Evolutionary conservation across 2,888 invertebrate species (phyloP), one percentile per base, ranked within the genome.

Genomic region (Lacanobia oleracea): DNA sequence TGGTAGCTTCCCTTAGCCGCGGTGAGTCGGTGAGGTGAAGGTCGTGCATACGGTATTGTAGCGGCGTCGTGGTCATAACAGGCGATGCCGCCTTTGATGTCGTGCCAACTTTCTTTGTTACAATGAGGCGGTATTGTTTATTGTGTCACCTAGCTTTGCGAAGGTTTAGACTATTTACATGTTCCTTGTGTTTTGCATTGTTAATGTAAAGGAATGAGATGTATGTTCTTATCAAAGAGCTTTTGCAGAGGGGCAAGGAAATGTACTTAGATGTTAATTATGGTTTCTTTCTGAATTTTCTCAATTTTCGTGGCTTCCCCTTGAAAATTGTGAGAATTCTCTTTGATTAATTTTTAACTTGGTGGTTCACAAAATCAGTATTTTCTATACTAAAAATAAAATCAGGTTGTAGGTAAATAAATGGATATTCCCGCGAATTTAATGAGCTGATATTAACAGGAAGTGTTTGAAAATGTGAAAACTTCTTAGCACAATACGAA

Each of bases 31-130:
- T 48, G 84, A 70, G 86, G 86, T 86, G 84, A 85, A 85, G 87
- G 88, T 77, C 82, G 83, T 78, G 72, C 67, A 71, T 70, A 90
- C 90, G 88, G 89, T 92, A 90, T 90, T 86, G 84, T 73, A 81
- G 82, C 78, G 82, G 79, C 77, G 81, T 77, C 74, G 87, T 85
- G 91, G 91, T 89, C 92, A 93, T 77, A 72, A 63, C 65, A 21
- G 40, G 57, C 56, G 40, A 48, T 72, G 65, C 75, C 82, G 81
- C 82, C 71, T 80, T 86, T 86, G 84, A 84, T 77, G 53, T 45
- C 71, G 69, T 81, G 85, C 85, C 85, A 85, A 72, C 77, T 86
- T 86, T 85, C 75, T 81, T 85, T 78, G 79, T 84, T 71, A 76
- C 60, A 67, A 62, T 63, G 73, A 72, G 60, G 61, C 66, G 57